These are phyloP conservation scores for Danio choprae DNA, from an alignment of 2,797 vertebrate genomes.

Conservation along the genomic window DNA sequence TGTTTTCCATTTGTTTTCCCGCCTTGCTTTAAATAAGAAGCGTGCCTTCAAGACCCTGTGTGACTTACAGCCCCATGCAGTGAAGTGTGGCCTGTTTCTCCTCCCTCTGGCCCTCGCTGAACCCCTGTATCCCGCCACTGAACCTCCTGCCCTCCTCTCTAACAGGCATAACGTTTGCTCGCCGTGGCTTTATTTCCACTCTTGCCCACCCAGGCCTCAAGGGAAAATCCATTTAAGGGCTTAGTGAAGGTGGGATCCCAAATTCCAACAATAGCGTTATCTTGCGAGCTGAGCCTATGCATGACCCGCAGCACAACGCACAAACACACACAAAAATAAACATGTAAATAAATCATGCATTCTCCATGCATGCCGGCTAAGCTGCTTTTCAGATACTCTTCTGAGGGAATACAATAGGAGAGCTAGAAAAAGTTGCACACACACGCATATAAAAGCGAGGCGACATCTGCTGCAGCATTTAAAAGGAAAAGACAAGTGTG, in stretches of 20 bases:
- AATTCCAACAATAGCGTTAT: conserved; percentile 51
- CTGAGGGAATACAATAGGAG: conserved; percentile 17
- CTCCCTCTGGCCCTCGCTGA: conserved; percentile 8
- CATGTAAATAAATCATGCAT: conserved; percentile 49
- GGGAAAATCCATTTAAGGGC: conserved; percentile 60
- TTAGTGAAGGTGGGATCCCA: conserved; percentile 49
- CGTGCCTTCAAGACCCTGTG: not conserved
- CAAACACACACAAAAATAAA: conserved; percentile 21
- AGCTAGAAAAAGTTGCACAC: conserved; percentile 4
- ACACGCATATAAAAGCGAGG: conserved; percentile 1
- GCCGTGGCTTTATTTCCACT: conserved; percentile 33
- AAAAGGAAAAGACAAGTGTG: conserved; percentile 13
- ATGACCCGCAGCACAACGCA: conserved; percentile 28
- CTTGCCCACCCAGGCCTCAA: conserved; percentile 39
- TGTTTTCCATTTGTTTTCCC: conserved; percentile 7
- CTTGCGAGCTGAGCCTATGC: conserved; percentile 24
- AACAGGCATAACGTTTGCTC: not conserved
- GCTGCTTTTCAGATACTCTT: conserved; percentile 41
- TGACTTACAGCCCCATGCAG: not conserved
- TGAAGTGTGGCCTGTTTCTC: not conserved
- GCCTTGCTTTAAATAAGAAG: conserved; percentile 24
- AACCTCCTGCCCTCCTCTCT: conserved; percentile 13
- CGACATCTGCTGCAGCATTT: conserved; percentile 12
- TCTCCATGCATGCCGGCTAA: conserved; percentile 38
- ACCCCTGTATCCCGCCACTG: not conserved